Percentiles rank a stretch among this genome's conserved stretches.
Conservation (phyloP, 2,113 vertebrate genomes). For the Eupsittula cactorum region DNA sequence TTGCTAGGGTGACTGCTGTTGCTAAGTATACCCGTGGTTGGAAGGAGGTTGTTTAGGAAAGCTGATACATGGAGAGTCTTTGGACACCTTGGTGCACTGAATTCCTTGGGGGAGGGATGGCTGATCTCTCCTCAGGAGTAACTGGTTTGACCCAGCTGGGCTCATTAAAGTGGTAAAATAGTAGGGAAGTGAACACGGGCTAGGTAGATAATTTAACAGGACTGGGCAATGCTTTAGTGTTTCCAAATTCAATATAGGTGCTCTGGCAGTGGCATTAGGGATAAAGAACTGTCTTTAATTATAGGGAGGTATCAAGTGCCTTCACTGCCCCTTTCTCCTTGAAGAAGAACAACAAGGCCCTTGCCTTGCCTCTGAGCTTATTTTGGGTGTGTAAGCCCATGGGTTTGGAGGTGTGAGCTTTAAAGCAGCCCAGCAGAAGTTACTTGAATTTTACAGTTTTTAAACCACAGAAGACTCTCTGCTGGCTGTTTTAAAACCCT, state of each 20-base stretch:
- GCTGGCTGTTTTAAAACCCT: neutral
- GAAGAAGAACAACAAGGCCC: neutral
- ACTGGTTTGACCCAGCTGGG: conserved; percentile 9
- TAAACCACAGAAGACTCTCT: neutral
- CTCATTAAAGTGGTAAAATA: conserved; percentile 14
- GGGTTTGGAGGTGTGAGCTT: neutral
- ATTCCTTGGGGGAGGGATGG: conserved; percentile 23
- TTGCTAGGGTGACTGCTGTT: conserved; percentile 38
- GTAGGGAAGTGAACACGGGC: neutral
- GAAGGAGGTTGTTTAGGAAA: conserved; percentile 51
- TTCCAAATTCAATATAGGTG: conserved; percentile 12
- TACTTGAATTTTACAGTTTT: neutral
- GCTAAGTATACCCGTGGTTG: conserved; percentile 54
- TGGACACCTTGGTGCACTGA: neutral
- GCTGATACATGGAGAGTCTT: conserved; percentile 31
- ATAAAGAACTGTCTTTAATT: conserved; percentile 19
- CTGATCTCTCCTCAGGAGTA: neutral
- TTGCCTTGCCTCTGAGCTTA: neutral
- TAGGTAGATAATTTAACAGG: conserved; percentile 32
- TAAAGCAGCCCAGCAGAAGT: neutral
- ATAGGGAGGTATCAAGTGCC: conserved; percentile 32
- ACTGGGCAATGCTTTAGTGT: neutral
- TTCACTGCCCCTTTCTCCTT: conserved; percentile 43
- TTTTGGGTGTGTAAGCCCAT: neutral
- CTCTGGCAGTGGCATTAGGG: neutral